These are phyloP conservation scores for Amiota mariae DNA, from an alignment of 2,888 invertebrate genomes.

Conservation along the genomic window DNA sequence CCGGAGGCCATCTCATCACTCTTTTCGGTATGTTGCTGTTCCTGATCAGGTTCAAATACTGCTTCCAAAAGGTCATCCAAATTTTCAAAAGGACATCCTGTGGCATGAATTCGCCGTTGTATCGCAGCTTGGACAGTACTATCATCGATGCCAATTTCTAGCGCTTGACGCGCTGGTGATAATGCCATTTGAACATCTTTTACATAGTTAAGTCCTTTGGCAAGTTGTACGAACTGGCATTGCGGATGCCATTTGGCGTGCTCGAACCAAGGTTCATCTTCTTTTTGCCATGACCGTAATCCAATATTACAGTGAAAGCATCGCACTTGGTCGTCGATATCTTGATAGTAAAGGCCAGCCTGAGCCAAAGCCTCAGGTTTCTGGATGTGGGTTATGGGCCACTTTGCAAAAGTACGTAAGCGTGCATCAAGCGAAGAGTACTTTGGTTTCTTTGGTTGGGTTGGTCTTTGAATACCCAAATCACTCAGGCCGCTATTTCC, in stretches of 20 bases:
- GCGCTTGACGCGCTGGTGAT: constrained; percentile 75
- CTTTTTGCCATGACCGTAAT: constrained; percentile 89
- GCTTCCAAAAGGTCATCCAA: constrained; percentile 83
- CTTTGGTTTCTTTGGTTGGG: constrained; percentile 79
- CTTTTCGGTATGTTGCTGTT: constrained; percentile 38
- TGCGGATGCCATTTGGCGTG: constrained; percentile 95
- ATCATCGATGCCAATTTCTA: constrained; percentile 78
- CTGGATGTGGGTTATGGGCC: constrained; percentile 85
- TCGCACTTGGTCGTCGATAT: constrained; percentile 81
- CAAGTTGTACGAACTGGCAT: constrained; percentile 87
- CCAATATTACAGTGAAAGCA: constrained; percentile 97
- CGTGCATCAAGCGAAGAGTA: constrained; percentile 82
- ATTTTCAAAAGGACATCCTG: constrained; percentile 79
- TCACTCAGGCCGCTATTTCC: constrained; percentile 75
- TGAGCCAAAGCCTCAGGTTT: constrained; percentile 84
- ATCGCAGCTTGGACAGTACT: constrained; percentile 77
- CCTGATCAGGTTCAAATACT: constrained; percentile 75
- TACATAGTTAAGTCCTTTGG: constrained; percentile 87
- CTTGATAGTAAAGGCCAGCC: constrained; percentile 92
- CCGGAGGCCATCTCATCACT: constrained; percentile 72
- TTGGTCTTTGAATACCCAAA: constrained; percentile 75
- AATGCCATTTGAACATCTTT: constrained; percentile 74
- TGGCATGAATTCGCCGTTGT: constrained; percentile 75
- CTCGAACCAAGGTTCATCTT: constrained; percentile 94
- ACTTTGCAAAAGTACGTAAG: constrained; percentile 81